Evolutionary conservation across 2,888 invertebrate genomes (phyloP).

Genomic region (Pediacus dermestoides): DNA sequence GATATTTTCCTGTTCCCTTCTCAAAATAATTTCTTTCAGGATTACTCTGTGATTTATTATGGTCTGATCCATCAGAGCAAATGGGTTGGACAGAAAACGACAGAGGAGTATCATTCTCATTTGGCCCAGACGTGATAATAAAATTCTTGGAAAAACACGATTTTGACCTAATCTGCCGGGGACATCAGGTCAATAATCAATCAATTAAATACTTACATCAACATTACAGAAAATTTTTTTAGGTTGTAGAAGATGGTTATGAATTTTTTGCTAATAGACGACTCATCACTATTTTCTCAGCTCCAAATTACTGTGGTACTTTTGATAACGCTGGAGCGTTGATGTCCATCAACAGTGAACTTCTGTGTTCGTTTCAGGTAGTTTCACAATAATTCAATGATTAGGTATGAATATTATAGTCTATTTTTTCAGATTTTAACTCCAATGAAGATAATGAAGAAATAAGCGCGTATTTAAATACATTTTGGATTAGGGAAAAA

Average conservation of each 20-base stretch:
- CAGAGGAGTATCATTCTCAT: slow-evolving; percentile 39
- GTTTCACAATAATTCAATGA: slow-evolving; percentile 5
- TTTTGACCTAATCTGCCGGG: slow-evolving; percentile 41
- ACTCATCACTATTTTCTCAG: slow-evolving; percentile 43
- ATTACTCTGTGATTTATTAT: slow-evolving; percentile 39
- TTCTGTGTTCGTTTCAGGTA: slow-evolving; percentile 55
- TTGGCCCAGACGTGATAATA: slow-evolving; percentile 38
- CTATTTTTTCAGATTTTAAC: too few species aligned
- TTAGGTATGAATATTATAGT: slow-evolving; percentile 2
- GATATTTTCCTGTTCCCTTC: too few species aligned
- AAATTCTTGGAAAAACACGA: slow-evolving; percentile 39
- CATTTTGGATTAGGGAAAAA: too few species aligned
- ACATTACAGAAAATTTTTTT: slow-evolving; percentile 12
- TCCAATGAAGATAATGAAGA: too few species aligned
- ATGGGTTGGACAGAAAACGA: slow-evolving; percentile 39
- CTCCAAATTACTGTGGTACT: slow-evolving; percentile 42
- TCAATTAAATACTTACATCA: neutral
- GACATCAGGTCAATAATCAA: slow-evolving; percentile 36
- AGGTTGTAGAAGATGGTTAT: slow-evolving; percentile 44
- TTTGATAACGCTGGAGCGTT: slow-evolving; percentile 43
- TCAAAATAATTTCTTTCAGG: too few species aligned
- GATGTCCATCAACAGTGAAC: slow-evolving; percentile 36
- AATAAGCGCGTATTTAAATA: too few species aligned
- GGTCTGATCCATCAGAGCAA: slow-evolving; percentile 38
- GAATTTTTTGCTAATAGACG: slow-evolving; percentile 41